Evolutionary conservation across 2,888 invertebrate species (phyloP).

Genomic region (Lasius platythorax): DNA sequence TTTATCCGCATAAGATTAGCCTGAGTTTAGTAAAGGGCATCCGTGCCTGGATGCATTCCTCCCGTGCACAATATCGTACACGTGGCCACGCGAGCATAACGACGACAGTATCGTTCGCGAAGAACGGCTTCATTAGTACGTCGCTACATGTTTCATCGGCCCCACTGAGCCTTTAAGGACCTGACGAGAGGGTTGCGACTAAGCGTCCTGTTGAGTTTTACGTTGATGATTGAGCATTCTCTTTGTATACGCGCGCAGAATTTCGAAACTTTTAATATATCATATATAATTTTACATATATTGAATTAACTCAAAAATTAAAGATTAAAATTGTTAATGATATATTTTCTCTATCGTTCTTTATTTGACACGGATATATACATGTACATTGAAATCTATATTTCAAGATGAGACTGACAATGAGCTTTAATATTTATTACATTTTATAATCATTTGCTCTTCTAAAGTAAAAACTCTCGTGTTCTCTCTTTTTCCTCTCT

Average conservation of each 20-base stretch:
- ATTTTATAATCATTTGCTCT: background rate
- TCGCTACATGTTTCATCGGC: slow-evolving; percentile 52
- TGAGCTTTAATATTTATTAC: background rate
- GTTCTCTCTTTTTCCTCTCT: background rate
- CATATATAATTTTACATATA: background rate
- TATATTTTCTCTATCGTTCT: background rate
- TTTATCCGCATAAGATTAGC: background rate
- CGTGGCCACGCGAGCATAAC: slow-evolving; percentile 25
- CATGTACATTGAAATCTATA: background rate
- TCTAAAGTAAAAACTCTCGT: background rate
- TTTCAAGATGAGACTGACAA: background rate
- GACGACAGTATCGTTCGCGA: slow-evolving; percentile 22
- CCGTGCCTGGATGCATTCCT: slow-evolving; percentile 26
- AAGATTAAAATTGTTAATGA: background rate
- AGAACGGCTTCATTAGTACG: slow-evolving; percentile 65
- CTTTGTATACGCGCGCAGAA: background rate
- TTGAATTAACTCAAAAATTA: background rate
- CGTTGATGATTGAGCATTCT: slow-evolving; percentile 5
- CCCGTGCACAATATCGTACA: background rate
- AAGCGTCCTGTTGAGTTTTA: slow-evolving; percentile 28
- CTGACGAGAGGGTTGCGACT: slow-evolving; percentile 53
- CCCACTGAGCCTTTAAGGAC: slow-evolving; percentile 63
- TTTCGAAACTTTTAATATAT: background rate
- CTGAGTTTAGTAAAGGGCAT: background rate
- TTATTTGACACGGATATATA: background rate